A percentile compares a stretch with the other conserved stretches of the same genome.
Evolutionary conservation across 2,797 vertebrate genomes (phyloP).

Genomic region (Odontamblyopus rebecca): DNA sequence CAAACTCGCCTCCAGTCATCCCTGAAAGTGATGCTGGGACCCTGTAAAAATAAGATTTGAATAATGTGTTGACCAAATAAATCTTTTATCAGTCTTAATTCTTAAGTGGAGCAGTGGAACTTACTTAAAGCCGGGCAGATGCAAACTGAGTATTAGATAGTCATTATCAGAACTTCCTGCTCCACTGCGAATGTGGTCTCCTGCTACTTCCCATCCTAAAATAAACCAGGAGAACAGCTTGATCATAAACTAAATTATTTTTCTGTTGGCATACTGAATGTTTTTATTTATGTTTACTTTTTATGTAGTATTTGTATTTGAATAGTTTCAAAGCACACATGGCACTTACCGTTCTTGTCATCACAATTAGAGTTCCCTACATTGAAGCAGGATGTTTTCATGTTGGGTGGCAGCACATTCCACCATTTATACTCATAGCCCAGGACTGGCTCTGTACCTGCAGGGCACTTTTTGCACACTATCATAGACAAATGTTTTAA

Average conservation of each 20-base stretch:
- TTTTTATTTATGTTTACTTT: neutral
- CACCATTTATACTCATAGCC: conserved; percentile 98
- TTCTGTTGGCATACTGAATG: neutral
- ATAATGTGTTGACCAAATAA: neutral
- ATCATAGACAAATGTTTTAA: neutral
- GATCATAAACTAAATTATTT: neutral
- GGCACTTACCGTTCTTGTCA: conserved; percentile 90
- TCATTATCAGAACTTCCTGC: conserved; percentile 93
- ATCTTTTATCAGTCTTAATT: neutral
- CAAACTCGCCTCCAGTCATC: conserved; percentile 86
- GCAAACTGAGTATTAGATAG: conserved; percentile 94
- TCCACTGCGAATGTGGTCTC: conserved; percentile 91
- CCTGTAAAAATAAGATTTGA: conserved; percentile 60
- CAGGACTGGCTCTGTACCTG: conserved; percentile 90
- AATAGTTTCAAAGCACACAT: neutral
- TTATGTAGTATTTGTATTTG: too few relatives aligned
- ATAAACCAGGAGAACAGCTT: neutral
- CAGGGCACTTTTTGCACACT: conserved; percentile 89
- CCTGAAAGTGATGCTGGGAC: conserved; percentile 88
- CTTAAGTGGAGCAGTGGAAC: conserved; percentile 29
- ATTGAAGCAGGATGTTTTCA: conserved; percentile 98
- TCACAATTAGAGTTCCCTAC: conserved; percentile 96
- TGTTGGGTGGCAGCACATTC: conserved; percentile 93
- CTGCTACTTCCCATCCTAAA: conserved; percentile 94
- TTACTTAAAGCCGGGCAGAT: conserved; percentile 94